Evolutionary conservation across 2,888 invertebrate species (phyloP), one percentile per base, ranked within the genome.

Genomic region (Napeogenes sylphis): DNA sequence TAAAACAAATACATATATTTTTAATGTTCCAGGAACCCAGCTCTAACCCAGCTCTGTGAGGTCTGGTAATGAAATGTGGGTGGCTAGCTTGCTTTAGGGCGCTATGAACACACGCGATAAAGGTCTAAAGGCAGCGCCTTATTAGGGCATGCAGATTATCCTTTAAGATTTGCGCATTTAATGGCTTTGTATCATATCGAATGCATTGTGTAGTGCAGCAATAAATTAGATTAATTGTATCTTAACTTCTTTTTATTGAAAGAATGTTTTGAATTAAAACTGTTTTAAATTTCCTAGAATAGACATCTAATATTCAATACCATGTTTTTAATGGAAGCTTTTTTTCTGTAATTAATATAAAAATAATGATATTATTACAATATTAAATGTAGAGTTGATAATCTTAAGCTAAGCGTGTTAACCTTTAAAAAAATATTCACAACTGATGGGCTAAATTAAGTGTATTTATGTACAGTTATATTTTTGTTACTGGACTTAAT

Each of bases 31-130:
- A 54, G 38, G 42, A 35, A 14, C 42, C 38, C 38, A 55, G 21
- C 4, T 12, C 14, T 12, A 56, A 56, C 33, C 47, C 46, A 56
- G 53, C 51, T 53, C 55, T 58, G 63, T 62, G 64, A 51, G 62
- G 64, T 63, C 65, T 59, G 4, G 55, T 82, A 81, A 79, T 83
- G 80, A 83, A 84, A 80, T 79, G 82, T 80, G 79, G 79, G 79
- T 75, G 78, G 74, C 69, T 60, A 65, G 66, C 64, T 66, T 66
- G 70, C 71, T 70, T 64, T 65, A 69, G 67, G 69, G 69, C 65
- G 64, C 65, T 70, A 66, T 62, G 67, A 71, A 70, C 62, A 61
- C 62, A 58, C 64, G 68, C 68, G 63, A 69, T 67, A 67, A 61
- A 70, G 68, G 60, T 63, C 64, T 64, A 51, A 62, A 61, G 70